These are phyloP conservation scores for Neria commutata DNA, from an alignment of 2,888 invertebrate genomes.

Conservation along the genomic window DNA sequence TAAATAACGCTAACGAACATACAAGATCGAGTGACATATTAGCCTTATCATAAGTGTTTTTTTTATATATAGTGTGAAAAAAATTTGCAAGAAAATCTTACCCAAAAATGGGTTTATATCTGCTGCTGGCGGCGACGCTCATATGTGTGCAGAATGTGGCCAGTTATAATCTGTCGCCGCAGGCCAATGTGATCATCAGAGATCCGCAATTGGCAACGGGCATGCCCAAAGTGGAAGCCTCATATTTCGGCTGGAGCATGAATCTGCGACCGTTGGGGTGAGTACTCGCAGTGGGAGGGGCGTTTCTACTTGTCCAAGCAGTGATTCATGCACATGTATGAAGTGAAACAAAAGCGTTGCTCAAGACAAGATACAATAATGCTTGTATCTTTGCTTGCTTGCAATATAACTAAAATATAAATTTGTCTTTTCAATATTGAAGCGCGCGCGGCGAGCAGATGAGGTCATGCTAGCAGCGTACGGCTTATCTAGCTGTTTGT, in stretches of 20 bases:
- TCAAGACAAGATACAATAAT: not conserved
- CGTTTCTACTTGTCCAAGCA: not conserved
- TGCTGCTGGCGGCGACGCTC: not conserved
- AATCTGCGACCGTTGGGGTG: conserved; percentile 54
- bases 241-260: conserved; percentile 59
- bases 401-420: no score
- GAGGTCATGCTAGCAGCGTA: conserved; percentile 16
- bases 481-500: conserved; percentile 10
- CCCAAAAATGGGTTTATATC: no score
- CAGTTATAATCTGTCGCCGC: conserved; percentile 59
- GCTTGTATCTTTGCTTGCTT: no score
- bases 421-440: no score
- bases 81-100: no score
- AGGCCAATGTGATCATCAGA: conserved; percentile 53
- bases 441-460: no score
- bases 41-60: no score
- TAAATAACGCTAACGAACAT: no score
- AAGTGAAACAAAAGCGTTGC: not conserved
- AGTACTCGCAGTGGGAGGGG: conserved; percentile 31
- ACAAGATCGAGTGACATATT: no score
- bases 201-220: conserved; percentile 52
- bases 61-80: no score
- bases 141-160: not conserved
- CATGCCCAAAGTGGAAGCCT: conserved; percentile 53
- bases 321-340: not conserved